Base-by-base conservation (phyloP, 2,113 vertebrate genomes). In the Cebidichthys violaceus region DNA sequence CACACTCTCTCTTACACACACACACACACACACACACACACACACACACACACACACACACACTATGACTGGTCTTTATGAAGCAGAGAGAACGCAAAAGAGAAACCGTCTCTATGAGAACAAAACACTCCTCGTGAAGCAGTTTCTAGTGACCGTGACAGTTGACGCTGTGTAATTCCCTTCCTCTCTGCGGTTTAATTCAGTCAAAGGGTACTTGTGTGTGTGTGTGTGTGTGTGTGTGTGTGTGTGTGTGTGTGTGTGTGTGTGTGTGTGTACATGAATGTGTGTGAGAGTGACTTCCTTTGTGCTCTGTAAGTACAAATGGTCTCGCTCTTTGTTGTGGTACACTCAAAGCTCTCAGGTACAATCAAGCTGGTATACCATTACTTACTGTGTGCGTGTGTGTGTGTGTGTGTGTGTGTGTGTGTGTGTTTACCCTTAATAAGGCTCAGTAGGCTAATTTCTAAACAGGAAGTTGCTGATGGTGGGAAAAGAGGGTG, bases 81-180 rank as follows among this genome's bases (percentile, higher is more conserved):
- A 68, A 78, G 75, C 59, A 72, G 71, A 62, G 43, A 47, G 41
- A 20, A 57, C 65, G 81, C 41, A 59, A 4, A 69, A 55, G 24
- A 77, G 24, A 77, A 60, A 70, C 39, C 11, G 2, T 52, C 27
- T 55, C 69, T 70, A 10, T 15, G 31, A 60, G 76, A 62, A 72
- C 72, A 54, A 82, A 6, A 39, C 62, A 35, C 52, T 65, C 35
- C 68, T 61, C 64, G 43, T 41, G 75, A 77, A 60, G 29, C 70
- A 55, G 79, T 78, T 72, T 45, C 15, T 20, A 57, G 57, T 85
- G 68, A 87, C 87, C 78, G 80, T 84, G 76, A 77, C 74, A 77
- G 75, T 43, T 71, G 72, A 71, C 3, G 27, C 55, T 31, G 35
- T 75, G 75, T 77, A 82, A 81, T 81, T 82, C 78, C 79, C 54